Evolutionary conservation across 2,797 vertebrate genomes (phyloP).

Genomic region (Oreochromis grahami): DNA sequence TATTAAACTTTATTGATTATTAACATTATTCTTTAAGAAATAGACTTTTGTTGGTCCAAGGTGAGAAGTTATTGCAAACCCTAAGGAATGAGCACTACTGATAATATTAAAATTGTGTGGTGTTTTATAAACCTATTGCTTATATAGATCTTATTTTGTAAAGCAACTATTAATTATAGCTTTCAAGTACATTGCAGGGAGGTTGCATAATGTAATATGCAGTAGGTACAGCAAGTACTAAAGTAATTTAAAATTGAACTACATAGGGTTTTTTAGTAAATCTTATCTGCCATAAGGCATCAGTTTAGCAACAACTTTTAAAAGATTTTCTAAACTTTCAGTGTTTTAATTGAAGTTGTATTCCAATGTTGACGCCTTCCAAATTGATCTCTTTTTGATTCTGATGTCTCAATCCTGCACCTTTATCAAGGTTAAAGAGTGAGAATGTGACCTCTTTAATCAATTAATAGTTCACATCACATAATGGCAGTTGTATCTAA

Average conservation of each 20-base stretch:
- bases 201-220: neutral
- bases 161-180: neutral
- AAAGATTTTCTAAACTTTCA: neutral
- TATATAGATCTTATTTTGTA: neutral
- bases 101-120: neutral
- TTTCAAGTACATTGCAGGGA: neutral
- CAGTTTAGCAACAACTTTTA: neutral
- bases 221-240: neutral
- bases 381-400: neutral
- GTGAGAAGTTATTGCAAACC: accelerated
- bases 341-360: neutral
- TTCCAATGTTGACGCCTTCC: neutral
- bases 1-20: neutral
- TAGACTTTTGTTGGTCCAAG: neutral
- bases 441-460: slow-evolving; percentile 57
- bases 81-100: neutral
- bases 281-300: neutral
- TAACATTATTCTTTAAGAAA: neutral
- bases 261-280: neutral
- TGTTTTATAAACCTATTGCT: neutral
- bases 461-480: slow-evolving; percentile 65
- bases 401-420: slow-evolving; percentile 50
- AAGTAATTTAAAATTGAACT: neutral
- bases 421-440: slow-evolving; percentile 69
- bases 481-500: slow-evolving; percentile 63